Conservation (phyloP, 2,797 vertebrate genomes). For the Acestrorhynchus altus region DNA sequence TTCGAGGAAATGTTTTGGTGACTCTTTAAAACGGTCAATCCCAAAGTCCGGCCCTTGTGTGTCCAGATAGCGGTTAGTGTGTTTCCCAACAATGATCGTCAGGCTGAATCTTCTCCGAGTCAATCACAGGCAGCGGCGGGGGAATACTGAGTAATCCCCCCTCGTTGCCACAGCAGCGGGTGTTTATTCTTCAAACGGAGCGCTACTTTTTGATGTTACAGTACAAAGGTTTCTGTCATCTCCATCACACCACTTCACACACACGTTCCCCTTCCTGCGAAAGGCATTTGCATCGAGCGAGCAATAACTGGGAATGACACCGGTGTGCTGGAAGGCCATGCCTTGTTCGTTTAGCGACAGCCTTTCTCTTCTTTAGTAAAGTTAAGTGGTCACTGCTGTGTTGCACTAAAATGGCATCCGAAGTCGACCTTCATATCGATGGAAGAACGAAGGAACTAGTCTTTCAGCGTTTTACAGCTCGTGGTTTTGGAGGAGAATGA, state of each 20-base stretch:
- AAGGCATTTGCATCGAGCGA: conserved; percentile 37
- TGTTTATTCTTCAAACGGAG: conserved; percentile 63
- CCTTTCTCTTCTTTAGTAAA: neutral
- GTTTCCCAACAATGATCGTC: conserved; percentile 47
- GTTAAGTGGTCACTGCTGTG: no score
- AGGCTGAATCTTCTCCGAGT: conserved; percentile 60
- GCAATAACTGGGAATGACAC: conserved; percentile 36
- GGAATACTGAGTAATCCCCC: conserved; percentile 50
- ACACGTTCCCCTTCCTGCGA: conserved; percentile 46
- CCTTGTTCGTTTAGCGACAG: conserved; percentile 6
- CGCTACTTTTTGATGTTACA: conserved; percentile 71
- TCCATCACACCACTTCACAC: conserved; percentile 39
- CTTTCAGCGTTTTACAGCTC: no score
- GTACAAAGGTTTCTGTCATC: conserved; percentile 66
- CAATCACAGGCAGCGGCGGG: conserved; percentile 55
- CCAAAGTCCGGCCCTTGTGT: conserved; percentile 23
- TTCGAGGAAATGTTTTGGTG: no score
- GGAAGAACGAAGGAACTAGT: no score
- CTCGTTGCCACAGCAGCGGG: conserved; percentile 53
- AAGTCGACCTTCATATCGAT: no score
- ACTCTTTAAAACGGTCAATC: neutral
- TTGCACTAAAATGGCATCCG: no score
- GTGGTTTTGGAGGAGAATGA: no score
- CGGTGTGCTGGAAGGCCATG: conserved; percentile 26
- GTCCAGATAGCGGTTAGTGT: conserved; percentile 25